A percentile compares a stretch with the other conserved stretches of the same genome.
phyloP scores from a whole-genome alignment of 2,113 vertebrate genomes.

The Pyxicephalus adspersus region DNA sequence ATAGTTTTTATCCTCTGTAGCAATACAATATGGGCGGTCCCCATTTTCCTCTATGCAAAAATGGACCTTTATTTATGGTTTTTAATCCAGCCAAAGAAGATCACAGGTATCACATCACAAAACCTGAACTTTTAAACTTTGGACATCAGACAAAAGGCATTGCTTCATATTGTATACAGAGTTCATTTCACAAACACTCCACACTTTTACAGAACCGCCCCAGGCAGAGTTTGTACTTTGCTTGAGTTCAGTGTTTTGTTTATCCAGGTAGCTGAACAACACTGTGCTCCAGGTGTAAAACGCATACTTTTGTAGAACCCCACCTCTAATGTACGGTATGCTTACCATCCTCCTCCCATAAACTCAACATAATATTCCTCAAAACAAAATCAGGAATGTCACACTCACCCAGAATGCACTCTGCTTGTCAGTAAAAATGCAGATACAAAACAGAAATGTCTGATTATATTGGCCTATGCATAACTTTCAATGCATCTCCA shows the following conservation, averaged over 20 bases:
- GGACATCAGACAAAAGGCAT: slow-evolving; percentile 55
- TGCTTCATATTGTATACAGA: slow-evolving; percentile 64
- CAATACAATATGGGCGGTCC: slow-evolving; percentile 52
- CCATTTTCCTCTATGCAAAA: slow-evolving; percentile 19
- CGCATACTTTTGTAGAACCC: slow-evolving; percentile 75
- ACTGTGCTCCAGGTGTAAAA: slow-evolving; percentile 79
- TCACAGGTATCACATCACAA: slow-evolving; percentile 40
- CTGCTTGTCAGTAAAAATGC: not conserved
- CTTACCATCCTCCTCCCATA: slow-evolving; percentile 61
- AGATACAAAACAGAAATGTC: too few species aligned
- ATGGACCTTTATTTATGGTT: slow-evolving; percentile 52
- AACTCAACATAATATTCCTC: not conserved
- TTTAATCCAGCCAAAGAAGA: not conserved
- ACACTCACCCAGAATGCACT: not conserved
- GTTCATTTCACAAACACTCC: slow-evolving; percentile 75
- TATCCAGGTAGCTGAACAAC: slow-evolving; percentile 77
- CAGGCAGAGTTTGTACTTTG: slow-evolving; percentile 82
- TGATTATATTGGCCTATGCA: too few species aligned
- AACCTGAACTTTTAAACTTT: slow-evolving; percentile 64
- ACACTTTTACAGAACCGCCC: slow-evolving; percentile 74
- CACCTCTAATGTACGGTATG: slow-evolving; percentile 73
- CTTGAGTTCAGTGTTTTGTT: slow-evolving; percentile 79
- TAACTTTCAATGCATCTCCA: too few species aligned
- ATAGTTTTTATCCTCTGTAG: slow-evolving; percentile 47
- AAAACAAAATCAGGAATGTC: slow-evolving; percentile 4